A percentile compares a stretch with the other conserved stretches of the same genome.
These are phyloP conservation scores for Cerastis rubricosa DNA, from an alignment of 2,888 invertebrate genomes.

Conservation along the genomic window DNA sequence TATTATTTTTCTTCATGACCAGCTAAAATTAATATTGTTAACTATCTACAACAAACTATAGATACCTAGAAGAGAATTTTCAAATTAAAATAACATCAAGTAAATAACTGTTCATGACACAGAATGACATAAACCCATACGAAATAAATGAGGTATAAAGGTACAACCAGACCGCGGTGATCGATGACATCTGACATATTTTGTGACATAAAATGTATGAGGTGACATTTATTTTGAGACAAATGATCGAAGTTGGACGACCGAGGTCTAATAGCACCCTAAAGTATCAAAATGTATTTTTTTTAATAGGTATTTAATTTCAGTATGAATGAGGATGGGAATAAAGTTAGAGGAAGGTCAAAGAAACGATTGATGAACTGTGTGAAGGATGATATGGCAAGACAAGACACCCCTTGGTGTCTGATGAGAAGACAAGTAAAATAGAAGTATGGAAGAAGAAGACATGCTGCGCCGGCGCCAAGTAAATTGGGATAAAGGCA, in stretches of 20 bases:
- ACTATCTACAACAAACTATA: neutral
- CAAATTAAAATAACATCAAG: neutral
- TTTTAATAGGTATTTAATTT: neutral
- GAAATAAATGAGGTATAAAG: neutral
- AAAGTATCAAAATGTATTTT: neutral
- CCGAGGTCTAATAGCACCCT: neutral
- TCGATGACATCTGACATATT: neutral
- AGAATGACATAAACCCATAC: neutral
- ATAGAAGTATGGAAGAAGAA: too few relatives aligned
- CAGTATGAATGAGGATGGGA: too few relatives aligned
- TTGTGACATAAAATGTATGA: slow-evolving; percentile 5
- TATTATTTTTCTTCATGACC: too few relatives aligned
- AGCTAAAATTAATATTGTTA: neutral
- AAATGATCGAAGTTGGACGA: neutral
- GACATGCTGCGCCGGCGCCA: too few relatives aligned
- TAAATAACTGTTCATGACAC: neutral
- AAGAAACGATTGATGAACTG: too few relatives aligned
- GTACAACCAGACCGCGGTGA: neutral
- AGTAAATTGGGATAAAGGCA: too few relatives aligned
- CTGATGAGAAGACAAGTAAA: too few relatives aligned
- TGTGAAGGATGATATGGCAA: too few relatives aligned
- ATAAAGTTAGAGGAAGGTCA: too few relatives aligned
- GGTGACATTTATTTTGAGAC: neutral
- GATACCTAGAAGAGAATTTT: neutral
- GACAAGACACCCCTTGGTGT: too few relatives aligned